Evolutionary conservation across 2,888 invertebrate species (phyloP), one percentile per base, ranked within the genome.

Genomic region (Lochmaea capreae): DNA sequence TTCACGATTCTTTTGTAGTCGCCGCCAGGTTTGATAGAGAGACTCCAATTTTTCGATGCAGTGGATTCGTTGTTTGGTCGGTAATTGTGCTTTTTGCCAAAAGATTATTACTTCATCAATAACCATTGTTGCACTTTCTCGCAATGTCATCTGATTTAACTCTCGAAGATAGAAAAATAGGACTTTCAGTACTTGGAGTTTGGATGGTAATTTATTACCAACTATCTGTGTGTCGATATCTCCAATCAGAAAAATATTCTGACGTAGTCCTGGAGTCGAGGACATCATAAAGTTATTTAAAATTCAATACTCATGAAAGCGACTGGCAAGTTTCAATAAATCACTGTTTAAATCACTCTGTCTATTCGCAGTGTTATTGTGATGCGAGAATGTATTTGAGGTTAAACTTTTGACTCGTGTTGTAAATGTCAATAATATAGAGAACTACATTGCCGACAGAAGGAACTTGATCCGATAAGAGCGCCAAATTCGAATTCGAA

Each of bases 161-260:
- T 43, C 49, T 12, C 65, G 46, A 22, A 49, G 18, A 22, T 49
- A 46, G 49, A 46, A 65, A 49, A 65, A 65, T 18, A 65, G 22
- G 11, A 49, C 65, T 22, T 49, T n/a, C 22, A 65, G 49, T 26
- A 65, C 65, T 49, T 65, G 65, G 14, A 11, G 14, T 49, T 49
- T 43, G 14, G 65, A 65, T 16, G 65, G 65, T 49, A 49, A 46
- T 49, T 65, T 65, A 49, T 26, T 46, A 49, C 49, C 65, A 22
- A 18, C 16, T 14, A 65, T 65, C 22, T 65, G 22, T 49, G 49
- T 49, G 49, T 49, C 49, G 49, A 49, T 49, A 14, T 49, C 49
- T 12, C 49, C 49, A 14, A 49, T 49, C 14, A 49, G 14, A 49
- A 49, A 49, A 49, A 49, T 49, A 14, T 49, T 49, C 49, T 12